These are phyloP conservation scores for Hiodon tergisus DNA, from an alignment of 2,113 vertebrate species.

Conservation along the genomic window DNA sequence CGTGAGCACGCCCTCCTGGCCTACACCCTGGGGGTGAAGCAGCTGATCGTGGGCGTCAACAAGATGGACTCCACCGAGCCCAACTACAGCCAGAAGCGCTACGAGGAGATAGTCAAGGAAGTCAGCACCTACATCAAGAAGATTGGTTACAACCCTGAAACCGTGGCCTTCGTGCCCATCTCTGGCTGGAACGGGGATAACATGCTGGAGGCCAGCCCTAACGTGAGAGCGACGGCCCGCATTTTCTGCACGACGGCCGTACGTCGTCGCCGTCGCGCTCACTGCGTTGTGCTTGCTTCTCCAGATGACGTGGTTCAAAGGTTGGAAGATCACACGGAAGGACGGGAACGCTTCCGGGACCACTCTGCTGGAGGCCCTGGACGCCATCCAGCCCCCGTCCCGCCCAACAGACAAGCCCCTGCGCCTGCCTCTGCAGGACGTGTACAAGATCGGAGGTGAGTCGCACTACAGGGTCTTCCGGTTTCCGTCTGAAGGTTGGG, in stretches of 20 bases:
- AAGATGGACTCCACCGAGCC: conserved; percentile 99
- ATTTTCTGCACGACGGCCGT: background rate
- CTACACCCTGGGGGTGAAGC: conserved; percentile 93
- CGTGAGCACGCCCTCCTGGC: conserved; percentile 94
- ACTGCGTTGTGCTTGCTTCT: background rate
- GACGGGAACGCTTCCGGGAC: conserved; percentile 87
- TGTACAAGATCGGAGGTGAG: conserved; percentile 94
- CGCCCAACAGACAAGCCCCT: conserved; percentile 90
- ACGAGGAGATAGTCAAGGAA: conserved; percentile 96
- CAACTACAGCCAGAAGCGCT: conserved; percentile 95
- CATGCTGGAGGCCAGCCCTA: conserved; percentile 93
- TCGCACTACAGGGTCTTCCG: too few relatives aligned
- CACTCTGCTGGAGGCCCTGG: conserved; percentile 86
- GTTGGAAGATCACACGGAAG: conserved; percentile 90
- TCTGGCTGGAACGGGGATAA: conserved; percentile 98
- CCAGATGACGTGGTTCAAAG: conserved; percentile 98
- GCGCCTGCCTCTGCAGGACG: conserved; percentile 92
- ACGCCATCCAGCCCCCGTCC: conserved; percentile 85
- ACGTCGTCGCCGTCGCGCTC: background rate
- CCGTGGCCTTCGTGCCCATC: conserved; percentile 90
- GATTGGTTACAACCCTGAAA: conserved; percentile 96
- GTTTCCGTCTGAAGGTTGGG: too few relatives aligned
- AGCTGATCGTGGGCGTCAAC: conserved; percentile 93
- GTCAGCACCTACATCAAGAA: conserved; percentile 99
- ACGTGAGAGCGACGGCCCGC: conserved; percentile 62